Base-by-base conservation (phyloP, 2,113 vertebrate genomes). In the Ictalurus furcatus region DNA sequence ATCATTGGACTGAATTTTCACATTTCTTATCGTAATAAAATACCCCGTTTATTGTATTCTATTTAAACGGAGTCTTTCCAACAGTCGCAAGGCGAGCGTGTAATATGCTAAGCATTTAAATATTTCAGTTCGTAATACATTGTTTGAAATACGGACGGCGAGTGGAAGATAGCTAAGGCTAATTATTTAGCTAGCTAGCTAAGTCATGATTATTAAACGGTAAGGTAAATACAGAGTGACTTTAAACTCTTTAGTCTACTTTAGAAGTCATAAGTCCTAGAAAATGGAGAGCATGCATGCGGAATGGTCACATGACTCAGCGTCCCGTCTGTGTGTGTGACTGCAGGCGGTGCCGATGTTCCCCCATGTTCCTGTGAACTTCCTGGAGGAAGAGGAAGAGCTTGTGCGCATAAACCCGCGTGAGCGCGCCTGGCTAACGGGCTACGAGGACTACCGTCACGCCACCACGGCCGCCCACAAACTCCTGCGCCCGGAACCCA, bases 371-470 rank as follows among this genome's bases (percentile, higher is more conserved):
- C 98, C 97, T 4, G 95, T 97, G 93, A 97, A 95, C 93, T 97
- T 99, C 90, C 97, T 96, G 0, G 94, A 97, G 0, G 98, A 98
- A 1, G 97, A 98, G 0, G 97, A 99, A 85, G 98, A 98, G 92
- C 96, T 98, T 0, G 97, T 98, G 4, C 97, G 97, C 85, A 98
- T 99, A 94, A 98, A 98, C 92, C 97, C 97, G 11, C 94, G 97
- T 8, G 97, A 99, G 91, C 96, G 96, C 84, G 94, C 96, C 90
- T 99, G 98, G 98, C 95, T 99, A 92, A 98, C 97, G 0, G 97
- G 98, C 56, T 99, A 99, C 0, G 98, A 97, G 95, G 98, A 99
- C 89, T 99, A 99, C 90, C 96, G 98, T 40, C 97, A 98, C 25
- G 96, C 97, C 30, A 97, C 96, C 0, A 86, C 87, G 2, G 92